phyloP scores from a whole-genome alignment of 2,113 vertebrate species.

The Fukomys damarensis region DNA sequence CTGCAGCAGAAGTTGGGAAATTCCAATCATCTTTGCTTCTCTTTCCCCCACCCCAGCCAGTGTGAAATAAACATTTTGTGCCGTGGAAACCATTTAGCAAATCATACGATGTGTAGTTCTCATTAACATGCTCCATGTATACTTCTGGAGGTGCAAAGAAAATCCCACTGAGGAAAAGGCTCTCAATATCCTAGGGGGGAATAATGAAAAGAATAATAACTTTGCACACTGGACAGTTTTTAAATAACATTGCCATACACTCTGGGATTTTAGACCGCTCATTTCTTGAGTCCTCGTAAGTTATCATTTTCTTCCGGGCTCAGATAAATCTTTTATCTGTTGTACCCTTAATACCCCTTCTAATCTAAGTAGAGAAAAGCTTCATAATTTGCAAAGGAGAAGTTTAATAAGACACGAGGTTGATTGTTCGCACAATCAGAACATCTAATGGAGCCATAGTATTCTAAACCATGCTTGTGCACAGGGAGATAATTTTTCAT shows the following conservation, averaged over 20 bases:
- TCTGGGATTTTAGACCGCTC: conserved; percentile 47
- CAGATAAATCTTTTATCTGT: conserved; percentile 71
- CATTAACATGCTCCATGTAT: not conserved
- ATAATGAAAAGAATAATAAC: conserved; percentile 39
- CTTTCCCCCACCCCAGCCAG: not conserved
- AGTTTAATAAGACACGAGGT: conserved; percentile 77
- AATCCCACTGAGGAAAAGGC: not conserved
- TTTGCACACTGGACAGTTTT: conserved; percentile 25
- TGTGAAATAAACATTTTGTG: not conserved
- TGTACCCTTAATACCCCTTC: conserved; percentile 64
- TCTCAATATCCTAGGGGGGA: not conserved
- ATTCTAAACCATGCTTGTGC: conserved; percentile 73
- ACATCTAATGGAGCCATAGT: conserved; percentile 72
- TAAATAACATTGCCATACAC: conserved; percentile 35
- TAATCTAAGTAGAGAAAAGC: conserved; percentile 77
- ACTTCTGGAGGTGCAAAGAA: not conserved
- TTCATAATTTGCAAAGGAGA: conserved; percentile 76
- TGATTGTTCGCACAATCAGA: conserved; percentile 73
- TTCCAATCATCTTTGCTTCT: not conserved
- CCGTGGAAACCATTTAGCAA: not conserved
- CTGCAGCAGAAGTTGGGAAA: not conserved
- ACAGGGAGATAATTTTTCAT: conserved; percentile 75
- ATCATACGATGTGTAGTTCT: not conserved
- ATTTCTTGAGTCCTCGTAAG: conserved; percentile 70
- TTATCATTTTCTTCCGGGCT: conserved; percentile 54